A percentile compares a stretch with the other conserved stretches of the same genome.
These are phyloP conservation scores for Passer montanus DNA, from an alignment of 2,113 vertebrate species.

Conservation along the genomic window DNA sequence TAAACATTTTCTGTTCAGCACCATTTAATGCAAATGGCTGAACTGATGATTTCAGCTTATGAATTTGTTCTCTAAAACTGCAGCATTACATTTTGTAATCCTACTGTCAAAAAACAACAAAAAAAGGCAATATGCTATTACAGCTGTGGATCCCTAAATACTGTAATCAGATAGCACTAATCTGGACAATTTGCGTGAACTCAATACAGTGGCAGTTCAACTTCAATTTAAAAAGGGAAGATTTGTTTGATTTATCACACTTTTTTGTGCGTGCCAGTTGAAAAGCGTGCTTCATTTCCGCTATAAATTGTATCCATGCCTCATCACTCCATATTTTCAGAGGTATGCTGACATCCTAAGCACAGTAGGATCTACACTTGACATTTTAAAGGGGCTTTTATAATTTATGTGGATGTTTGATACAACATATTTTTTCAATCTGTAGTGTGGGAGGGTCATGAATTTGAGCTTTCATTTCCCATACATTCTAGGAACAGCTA, in stretches of 20 bases:
- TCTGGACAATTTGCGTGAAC: neutral
- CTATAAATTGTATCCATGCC: slow-evolving; percentile 38
- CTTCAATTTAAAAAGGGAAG: neutral
- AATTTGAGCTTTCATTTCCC: neutral
- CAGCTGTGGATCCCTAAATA: neutral
- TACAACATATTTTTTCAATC: slow-evolving; percentile 52
- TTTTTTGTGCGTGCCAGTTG: slow-evolving; percentile 37
- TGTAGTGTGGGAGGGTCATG: neutral
- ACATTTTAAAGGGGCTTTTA: slow-evolving; percentile 26
- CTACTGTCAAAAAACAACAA: neutral
- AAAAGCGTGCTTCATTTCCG: slow-evolving; percentile 31
- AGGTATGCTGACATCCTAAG: slow-evolving; percentile 45
- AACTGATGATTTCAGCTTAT: rapidly evolving
- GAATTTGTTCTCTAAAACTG: neutral
- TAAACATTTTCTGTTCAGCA: neutral
- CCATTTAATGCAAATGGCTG: neutral
- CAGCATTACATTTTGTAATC: neutral
- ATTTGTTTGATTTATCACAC: slow-evolving; percentile 13
- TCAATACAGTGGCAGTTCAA: neutral
- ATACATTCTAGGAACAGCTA: neutral
- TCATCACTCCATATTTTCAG: slow-evolving; percentile 40
- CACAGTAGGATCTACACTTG: slow-evolving; percentile 45
- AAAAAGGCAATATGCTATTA: neutral
- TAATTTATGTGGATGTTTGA: slow-evolving; percentile 61
- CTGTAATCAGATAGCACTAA: neutral